Base-by-base conservation (phyloP, 92 coral and sea anemone genomes). In the Siderastrea radians region DNA sequence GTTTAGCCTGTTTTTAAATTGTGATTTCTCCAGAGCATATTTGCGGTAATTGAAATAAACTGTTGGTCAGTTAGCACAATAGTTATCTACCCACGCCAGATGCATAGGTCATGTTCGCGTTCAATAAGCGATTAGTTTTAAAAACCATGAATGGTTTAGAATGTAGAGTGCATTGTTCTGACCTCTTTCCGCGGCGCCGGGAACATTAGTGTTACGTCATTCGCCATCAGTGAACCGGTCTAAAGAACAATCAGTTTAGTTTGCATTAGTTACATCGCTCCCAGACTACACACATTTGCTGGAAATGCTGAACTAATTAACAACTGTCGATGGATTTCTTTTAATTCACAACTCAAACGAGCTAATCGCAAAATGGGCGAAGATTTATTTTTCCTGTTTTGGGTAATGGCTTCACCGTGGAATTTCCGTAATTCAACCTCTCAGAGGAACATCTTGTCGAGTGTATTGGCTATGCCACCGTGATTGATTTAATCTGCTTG, bases 401-500 rank as follows among this genome's bases (percentile, higher is more conserved):
- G 43, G 13, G 16, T 44, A 66, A 49, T 50, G 72, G 47, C 49
- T 63, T 68, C n/a, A 47, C n/a, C 6, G 61, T 17, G 80, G 81
- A 75, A 84, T 84, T 60, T 84, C 87, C 87, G 87, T 84, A 73
- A 84, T 74, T 73, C 73, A 47, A 84, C 87, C 87, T 58, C 2
- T 63, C 13, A 53, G 52, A 74, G 15, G 72, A 60, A n/a, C 49
- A 79, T 79, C 83, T 64, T 63, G 48, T 16, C 52, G 15, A 44
- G 63, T 49, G 72, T 44, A 46, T 67, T 52, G 17, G 7, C 38
- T 48, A 12, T 26, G 48, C 60, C 49, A 51, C 16, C 38, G 38
- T 26, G 38, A 26, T 26, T 0, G 38, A 26, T 26, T 26, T 26
- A 0, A 26, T 26, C 38, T 26, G 38, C n/a, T n/a, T n/a, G n/a